Conservation (phyloP, 2,888 invertebrate genomes). For the Habrosyne pyritoides region DNA sequence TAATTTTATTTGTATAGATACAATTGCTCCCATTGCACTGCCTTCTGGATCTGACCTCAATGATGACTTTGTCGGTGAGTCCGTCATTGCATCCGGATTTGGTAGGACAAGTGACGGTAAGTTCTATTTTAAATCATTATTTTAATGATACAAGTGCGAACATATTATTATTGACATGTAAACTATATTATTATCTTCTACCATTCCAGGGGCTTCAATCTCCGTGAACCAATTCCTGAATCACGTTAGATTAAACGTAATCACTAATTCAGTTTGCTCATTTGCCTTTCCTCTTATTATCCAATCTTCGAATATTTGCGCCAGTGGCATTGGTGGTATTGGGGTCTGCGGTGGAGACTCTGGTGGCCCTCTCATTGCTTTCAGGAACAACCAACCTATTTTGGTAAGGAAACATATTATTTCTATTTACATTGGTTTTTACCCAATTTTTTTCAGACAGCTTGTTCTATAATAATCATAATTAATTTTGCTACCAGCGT, state of each 20-base stretch:
- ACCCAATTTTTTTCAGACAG: too few relatives aligned
- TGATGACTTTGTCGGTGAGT: slow-evolving; percentile 37
- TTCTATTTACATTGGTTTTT: not conserved
- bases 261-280: slow-evolving; percentile 41
- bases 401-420: slow-evolving; percentile 32
- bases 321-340: slow-evolving; percentile 42
- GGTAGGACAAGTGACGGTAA: slow-evolving; percentile 40
- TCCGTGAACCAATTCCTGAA: slow-evolving; percentile 33
- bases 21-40: slow-evolving; percentile 39
- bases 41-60: slow-evolving; percentile 33
- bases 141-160: slow-evolving; percentile 3
- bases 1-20: slow-evolving; percentile 24
- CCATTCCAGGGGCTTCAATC: slow-evolving; percentile 31
- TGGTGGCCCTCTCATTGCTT: slow-evolving; percentile 52
- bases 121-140: slow-evolving; percentile 8
- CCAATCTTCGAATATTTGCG: slow-evolving; percentile 48
- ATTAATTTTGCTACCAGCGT: too few relatives aligned
- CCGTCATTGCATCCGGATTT: slow-evolving; percentile 51
- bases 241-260: slow-evolving; percentile 40
- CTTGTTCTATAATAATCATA: too few relatives aligned
- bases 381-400: slow-evolving; percentile 26
- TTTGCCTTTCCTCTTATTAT: slow-evolving; percentile 38
- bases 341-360: slow-evolving; percentile 56
- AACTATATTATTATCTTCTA: not conserved
- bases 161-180: not conserved